phyloP scores from a whole-genome alignment of 2,888 invertebrate species.

The Polymixis lichenea region DNA sequence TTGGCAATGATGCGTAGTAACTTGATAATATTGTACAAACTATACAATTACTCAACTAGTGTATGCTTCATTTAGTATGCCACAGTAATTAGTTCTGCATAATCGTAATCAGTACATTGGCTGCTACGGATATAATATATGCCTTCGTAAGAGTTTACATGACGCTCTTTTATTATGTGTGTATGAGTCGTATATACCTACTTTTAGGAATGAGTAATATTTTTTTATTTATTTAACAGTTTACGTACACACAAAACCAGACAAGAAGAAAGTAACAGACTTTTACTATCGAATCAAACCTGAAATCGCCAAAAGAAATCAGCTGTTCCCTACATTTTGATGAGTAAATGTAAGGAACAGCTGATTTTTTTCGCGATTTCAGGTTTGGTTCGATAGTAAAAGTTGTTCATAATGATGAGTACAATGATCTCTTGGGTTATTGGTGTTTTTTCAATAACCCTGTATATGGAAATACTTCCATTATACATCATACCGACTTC shows the following conservation, averaged over 20 bases:
- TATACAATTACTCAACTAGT: slow-evolving; percentile 12
- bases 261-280: not conserved
- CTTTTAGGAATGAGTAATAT: not conserved
- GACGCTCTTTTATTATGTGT: not conserved
- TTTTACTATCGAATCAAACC: no score
- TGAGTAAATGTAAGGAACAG: no score
- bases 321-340: no score
- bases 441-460: no score
- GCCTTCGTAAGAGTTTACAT: slow-evolving; percentile 26
- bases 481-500: no score
- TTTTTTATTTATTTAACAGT: not conserved
- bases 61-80: slow-evolving; percentile 15
- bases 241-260: not conserved
- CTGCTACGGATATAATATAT: slow-evolving; percentile 17
- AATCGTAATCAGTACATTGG: slow-evolving; percentile 20
- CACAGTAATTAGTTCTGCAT: slow-evolving; percentile 21
- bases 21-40: slow-evolving; percentile 31
- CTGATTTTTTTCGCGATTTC: no score
- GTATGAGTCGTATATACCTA: not conserved
- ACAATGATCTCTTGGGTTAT: no score
- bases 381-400: no score
- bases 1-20: slow-evolving; percentile 1
- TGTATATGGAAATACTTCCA: no score
- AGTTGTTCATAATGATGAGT: no score
- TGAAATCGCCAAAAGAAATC: no score